Evolutionary conservation across 2,113 vertebrate genomes (phyloP).

Genomic region (Noctilio leporinus): DNA sequence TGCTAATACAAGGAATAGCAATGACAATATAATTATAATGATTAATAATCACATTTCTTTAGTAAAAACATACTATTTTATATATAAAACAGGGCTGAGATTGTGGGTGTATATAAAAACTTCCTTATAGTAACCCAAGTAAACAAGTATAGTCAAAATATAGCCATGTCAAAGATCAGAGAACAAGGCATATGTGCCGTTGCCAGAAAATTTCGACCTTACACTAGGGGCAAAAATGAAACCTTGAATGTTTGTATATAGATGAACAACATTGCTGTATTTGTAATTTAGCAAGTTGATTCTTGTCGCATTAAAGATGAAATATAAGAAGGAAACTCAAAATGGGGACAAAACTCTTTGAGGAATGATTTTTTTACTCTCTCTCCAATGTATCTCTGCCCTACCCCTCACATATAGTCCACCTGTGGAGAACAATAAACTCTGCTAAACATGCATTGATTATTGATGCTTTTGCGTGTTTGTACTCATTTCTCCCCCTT

Average conservation of each 20-base stretch:
- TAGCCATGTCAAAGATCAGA: background rate
- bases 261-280: background rate
- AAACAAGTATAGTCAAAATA: background rate
- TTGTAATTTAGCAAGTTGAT: conserved; percentile 6
- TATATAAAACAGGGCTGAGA: background rate
- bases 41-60: background rate
- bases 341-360: background rate
- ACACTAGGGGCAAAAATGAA: background rate
- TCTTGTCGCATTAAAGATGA: background rate
- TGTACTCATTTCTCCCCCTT: background rate
- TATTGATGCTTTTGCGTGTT: background rate
- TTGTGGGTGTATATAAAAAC: background rate
- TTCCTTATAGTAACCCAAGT: background rate
- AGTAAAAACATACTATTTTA: background rate
- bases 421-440: background rate
- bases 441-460: background rate
- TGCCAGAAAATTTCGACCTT: background rate
- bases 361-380: background rate
- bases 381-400: background rate
- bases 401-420: background rate
- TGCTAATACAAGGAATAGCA: background rate
- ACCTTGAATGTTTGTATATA: background rate
- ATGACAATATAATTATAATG: background rate
- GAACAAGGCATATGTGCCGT: background rate
- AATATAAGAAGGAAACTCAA: background rate